These are phyloP conservation scores for Pollimyrus isidori DNA, from an alignment of 2,113 vertebrate species.

Conservation along the genomic window DNA sequence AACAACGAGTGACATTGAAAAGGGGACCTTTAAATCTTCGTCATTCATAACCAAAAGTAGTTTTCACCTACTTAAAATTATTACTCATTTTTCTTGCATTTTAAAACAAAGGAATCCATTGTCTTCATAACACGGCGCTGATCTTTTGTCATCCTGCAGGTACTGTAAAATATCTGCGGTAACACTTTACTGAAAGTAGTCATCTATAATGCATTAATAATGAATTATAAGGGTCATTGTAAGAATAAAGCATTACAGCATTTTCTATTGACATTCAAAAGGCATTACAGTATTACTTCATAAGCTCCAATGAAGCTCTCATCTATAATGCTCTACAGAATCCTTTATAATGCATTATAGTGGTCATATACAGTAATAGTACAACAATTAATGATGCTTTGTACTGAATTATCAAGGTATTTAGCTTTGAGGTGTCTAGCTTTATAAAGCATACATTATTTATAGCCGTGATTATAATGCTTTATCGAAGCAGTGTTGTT, in stretches of 20 bases:
- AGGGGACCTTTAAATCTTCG: not conserved
- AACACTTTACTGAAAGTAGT: not conserved
- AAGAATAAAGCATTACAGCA: not conserved
- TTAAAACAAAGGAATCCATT: not conserved
- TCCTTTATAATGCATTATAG: not conserved
- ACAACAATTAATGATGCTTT: not conserved
- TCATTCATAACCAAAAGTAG: not conserved
- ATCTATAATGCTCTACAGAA: not conserved
- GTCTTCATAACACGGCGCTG: not conserved
- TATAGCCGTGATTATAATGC: not conserved
- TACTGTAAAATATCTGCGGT: not conserved
- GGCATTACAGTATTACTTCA: not conserved
- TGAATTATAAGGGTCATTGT: not conserved
- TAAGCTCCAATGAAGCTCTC: not conserved
- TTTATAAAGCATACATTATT: not conserved
- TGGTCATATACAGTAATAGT: not conserved
- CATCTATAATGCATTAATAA: not conserved
- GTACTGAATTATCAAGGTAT: not conserved
- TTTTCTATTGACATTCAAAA: not conserved
- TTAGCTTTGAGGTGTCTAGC: not conserved
- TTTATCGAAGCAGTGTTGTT: not conserved
- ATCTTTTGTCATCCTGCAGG: not conserved
- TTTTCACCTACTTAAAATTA: not conserved
- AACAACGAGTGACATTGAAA: not conserved
- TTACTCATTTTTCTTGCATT: not conserved